These are phyloP conservation scores for Aspidoscelis tigris DNA, from an alignment of 2,113 vertebrate genomes.

Conservation along the genomic window DNA sequence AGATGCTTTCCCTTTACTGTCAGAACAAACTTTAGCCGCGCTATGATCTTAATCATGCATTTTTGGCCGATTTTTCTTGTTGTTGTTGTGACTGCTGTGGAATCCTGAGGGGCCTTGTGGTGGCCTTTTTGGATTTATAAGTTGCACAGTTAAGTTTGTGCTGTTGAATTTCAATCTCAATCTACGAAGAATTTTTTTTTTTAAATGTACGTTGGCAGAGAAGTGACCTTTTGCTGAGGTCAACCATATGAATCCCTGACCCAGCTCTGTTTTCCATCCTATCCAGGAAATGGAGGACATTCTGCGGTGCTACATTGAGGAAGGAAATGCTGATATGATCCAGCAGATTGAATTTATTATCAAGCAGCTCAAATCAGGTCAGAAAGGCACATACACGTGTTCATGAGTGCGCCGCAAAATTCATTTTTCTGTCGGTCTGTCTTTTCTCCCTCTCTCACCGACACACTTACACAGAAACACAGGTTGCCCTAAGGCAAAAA, in stretches of 20 bases:
- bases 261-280: slow-evolving; percentile 38
- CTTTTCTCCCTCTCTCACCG: too few species aligned
- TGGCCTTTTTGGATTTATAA: too few species aligned
- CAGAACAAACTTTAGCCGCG: too few species aligned
- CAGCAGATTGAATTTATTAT: slow-evolving; percentile 95
- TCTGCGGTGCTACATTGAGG: slow-evolving; percentile 89
- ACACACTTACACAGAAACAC: too few species aligned
- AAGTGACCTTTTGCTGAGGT: background rate
- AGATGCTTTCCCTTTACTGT: too few species aligned
- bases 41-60: too few species aligned
- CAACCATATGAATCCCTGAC: slow-evolving; percentile 42
- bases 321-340: slow-evolving; percentile 87
- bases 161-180: too few species aligned
- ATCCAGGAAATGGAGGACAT: slow-evolving; percentile 93
- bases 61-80: too few species aligned
- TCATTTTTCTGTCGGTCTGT: background rate
- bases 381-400: slow-evolving; percentile 48
- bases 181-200: too few species aligned
- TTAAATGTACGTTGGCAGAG: background rate
- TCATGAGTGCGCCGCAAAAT: slow-evolving; percentile 19
- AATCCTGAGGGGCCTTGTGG: too few species aligned
- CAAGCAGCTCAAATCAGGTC: slow-evolving; percentile 92
- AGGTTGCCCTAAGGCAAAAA: slow-evolving; percentile 35
- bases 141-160: too few species aligned
- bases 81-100: too few species aligned